Evolutionary conservation across 2,113 vertebrate species (phyloP).

Genomic region (Telmatochromis sp.): DNA sequence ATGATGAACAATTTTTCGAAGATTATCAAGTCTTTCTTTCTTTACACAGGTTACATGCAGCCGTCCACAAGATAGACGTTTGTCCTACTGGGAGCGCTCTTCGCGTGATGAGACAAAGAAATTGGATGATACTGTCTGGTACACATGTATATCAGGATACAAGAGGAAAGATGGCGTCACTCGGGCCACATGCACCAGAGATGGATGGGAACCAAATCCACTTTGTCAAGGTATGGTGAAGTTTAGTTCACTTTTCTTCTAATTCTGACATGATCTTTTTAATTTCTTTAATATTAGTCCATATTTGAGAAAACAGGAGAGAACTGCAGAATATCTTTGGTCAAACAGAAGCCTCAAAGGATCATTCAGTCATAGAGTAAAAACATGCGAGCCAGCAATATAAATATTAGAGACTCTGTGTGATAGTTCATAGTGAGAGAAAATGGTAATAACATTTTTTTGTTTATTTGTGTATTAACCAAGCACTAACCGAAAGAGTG

Average conservation of each 20-base stretch:
- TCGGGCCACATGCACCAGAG: background rate
- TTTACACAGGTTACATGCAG: constrained; percentile 31
- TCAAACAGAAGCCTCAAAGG: background rate
- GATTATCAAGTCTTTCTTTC: background rate
- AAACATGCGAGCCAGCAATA: too few relatives aligned
- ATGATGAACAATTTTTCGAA: background rate
- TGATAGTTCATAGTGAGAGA: too few relatives aligned
- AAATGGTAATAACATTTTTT: too few relatives aligned
- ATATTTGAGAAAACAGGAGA: background rate
- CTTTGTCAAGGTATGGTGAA: constrained; percentile 42
- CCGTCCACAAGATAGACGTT: rapidly evolving
- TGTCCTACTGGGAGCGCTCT: rapidly evolving
- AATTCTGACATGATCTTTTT: rapidly evolving
- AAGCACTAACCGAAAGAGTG: too few relatives aligned
- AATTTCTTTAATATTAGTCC: background rate
- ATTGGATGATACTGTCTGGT: rapidly evolving
- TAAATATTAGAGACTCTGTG: too few relatives aligned
- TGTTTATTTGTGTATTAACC: too few relatives aligned
- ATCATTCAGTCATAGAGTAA: too few relatives aligned
- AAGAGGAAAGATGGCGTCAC: rapidly evolving
- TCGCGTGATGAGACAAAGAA: rapidly evolving
- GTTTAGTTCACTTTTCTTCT: background rate
- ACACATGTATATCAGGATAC: rapidly evolving
- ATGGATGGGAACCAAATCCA: constrained; percentile 45
- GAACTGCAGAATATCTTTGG: rapidly evolving